These are phyloP conservation scores for Andrena cerasifolii DNA, from an alignment of 1,140 invertebrate genomes.

Conservation along the genomic window DNA sequence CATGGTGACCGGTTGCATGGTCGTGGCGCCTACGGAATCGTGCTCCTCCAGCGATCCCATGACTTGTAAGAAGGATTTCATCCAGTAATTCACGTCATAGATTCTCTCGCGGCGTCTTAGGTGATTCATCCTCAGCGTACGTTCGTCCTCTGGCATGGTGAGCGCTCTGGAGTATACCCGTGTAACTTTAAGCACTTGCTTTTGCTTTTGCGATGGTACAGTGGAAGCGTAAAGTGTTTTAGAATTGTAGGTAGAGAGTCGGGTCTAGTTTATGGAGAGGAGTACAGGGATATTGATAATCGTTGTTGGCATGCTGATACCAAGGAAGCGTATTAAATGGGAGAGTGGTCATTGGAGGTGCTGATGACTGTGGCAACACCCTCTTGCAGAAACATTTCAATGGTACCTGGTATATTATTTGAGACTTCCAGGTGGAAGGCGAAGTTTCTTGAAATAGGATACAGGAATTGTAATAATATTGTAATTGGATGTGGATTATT, in stretches of 20 bases:
- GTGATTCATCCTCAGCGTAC: slow-evolving; percentile 93
- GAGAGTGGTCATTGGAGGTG: no score
- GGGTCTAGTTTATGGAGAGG: no score
- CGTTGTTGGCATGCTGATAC: no score
- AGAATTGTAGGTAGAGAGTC: neutral
- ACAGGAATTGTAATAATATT: no score
- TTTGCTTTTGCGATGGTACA: neutral
- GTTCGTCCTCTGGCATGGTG: slow-evolving; percentile 95
- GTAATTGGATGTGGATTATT: no score
- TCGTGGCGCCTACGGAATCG: slow-evolving; percentile 90
- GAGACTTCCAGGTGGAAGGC: no score
- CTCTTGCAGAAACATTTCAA: no score
- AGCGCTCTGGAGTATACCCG: slow-evolving; percentile 84
- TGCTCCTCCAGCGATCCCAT: slow-evolving; percentile 92
- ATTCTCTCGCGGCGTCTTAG: slow-evolving; percentile 90
- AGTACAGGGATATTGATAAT: no score
- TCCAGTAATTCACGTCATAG: slow-evolving; percentile 95
- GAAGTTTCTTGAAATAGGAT: no score
- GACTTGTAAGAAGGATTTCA: slow-evolving; percentile 92
- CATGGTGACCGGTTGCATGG: slow-evolving; percentile 92
- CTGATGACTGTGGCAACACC: no score
- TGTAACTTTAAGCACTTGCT: neutral
- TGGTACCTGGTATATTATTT: no score
- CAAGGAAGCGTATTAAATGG: no score
- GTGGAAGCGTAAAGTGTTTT: neutral